phyloP scores from a whole-genome alignment of 2,113 vertebrate species.

The Gobius niger region DNA sequence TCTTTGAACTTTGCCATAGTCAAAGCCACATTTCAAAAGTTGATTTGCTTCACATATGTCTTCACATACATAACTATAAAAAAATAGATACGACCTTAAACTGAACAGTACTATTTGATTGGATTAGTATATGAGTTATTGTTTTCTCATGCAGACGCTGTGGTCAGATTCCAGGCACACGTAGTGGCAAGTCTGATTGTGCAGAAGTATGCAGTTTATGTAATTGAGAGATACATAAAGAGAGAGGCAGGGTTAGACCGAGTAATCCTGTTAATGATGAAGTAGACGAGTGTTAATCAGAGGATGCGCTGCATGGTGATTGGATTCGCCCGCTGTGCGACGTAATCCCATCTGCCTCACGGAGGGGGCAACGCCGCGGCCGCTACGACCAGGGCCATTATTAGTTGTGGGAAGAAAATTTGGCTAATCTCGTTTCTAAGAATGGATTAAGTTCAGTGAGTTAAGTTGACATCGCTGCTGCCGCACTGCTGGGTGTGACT shows the following conservation, averaged over 20 bases:
- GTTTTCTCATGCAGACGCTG: conserved; percentile 15
- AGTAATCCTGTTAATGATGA: conserved; percentile 70
- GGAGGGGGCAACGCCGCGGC: conserved; percentile 17
- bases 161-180: conserved; percentile 23
- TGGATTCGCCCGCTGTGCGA: conserved; percentile 56
- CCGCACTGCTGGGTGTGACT: conserved; percentile 27
- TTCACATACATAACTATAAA: neutral
- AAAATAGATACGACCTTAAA: conserved; percentile 17
- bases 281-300: conserved; percentile 65
- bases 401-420: conserved; percentile 14
- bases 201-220: conserved; percentile 9
- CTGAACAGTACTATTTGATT: conserved; percentile 35
- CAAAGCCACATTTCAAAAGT: neutral
- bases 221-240: conserved; percentile 33
- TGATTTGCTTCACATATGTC: neutral
- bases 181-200: conserved; percentile 32
- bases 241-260: conserved; percentile 33
- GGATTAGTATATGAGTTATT: conserved; percentile 38
- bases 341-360: conserved; percentile 55
- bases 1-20: neutral
- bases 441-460: conserved; percentile 20
- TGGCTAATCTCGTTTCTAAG: conserved; percentile 27
- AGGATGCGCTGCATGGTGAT: conserved; percentile 57
- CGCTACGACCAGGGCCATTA: neutral
- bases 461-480: neutral